phyloP scores from a whole-genome alignment of 2,888 invertebrate genomes.

The Amphipoea lucens region DNA sequence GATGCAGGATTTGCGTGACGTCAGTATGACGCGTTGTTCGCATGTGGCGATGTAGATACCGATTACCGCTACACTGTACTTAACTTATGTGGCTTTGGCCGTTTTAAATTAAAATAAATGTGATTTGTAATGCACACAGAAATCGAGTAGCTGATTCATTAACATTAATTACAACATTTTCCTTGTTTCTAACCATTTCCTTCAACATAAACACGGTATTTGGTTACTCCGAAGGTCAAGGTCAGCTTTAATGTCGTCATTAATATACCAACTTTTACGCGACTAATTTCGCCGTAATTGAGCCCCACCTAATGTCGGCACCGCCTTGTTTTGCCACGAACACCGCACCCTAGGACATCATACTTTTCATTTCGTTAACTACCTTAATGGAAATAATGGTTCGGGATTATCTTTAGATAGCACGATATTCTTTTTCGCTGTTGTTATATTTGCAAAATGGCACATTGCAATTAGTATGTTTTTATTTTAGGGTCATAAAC shows the following conservation, averaged over 20 bases:
- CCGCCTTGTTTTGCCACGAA: slow-evolving; percentile 59
- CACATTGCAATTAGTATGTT: neutral
- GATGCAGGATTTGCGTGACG: too few relatives aligned
- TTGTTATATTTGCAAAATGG: slow-evolving; percentile 23
- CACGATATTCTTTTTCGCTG: slow-evolving; percentile 24
- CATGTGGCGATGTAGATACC: too few relatives aligned
- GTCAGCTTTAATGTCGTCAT: slow-evolving; percentile 36
- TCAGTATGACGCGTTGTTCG: too few relatives aligned
- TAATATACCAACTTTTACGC: slow-evolving; percentile 42
- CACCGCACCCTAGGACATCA: slow-evolving; percentile 49
- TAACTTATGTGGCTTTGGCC: too few relatives aligned
- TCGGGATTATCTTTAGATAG: slow-evolving; percentile 27
- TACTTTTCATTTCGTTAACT: slow-evolving; percentile 49
- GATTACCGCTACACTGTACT: too few relatives aligned
- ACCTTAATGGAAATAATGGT: slow-evolving; percentile 40
- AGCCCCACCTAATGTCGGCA: slow-evolving; percentile 40
- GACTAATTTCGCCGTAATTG: slow-evolving; percentile 58
- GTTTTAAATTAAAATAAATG: neutral
- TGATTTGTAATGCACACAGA: neutral
- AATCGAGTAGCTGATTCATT: neutral
- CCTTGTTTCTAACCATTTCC: slow-evolving; percentile 1
- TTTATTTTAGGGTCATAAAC: too few relatives aligned
- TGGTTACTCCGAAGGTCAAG: slow-evolving; percentile 34
- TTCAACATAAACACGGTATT: slow-evolving; percentile 20
- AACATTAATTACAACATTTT: neutral